Conservation (phyloP, 2,113 vertebrate species). For the Thomomys bottae region DNA sequence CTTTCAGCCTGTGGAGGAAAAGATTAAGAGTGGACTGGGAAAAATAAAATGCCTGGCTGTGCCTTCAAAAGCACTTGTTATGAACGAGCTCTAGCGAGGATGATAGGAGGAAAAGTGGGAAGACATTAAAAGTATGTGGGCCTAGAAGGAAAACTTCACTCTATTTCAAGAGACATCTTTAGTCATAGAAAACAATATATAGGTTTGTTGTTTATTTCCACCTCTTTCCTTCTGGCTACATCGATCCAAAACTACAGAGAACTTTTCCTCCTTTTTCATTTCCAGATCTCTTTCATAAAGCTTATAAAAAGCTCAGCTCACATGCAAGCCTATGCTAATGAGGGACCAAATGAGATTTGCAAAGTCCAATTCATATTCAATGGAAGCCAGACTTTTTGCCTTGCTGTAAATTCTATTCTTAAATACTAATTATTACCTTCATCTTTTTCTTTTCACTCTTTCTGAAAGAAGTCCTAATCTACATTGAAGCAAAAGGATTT, state of each 20-base stretch:
- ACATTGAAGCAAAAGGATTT: background rate
- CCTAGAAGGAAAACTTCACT: background rate
- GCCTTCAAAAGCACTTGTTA: slow-evolving; percentile 24
- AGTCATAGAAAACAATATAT: background rate
- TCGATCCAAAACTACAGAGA: background rate
- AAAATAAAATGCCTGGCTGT: slow-evolving; percentile 33
- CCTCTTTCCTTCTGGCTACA: background rate
- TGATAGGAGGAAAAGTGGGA: background rate
- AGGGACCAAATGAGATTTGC: background rate
- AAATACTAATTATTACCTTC: slow-evolving; percentile 34
- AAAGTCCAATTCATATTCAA: background rate
- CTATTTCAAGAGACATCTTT: background rate
- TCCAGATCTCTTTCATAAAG: background rate
- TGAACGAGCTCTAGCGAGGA: background rate
- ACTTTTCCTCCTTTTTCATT: background rate
- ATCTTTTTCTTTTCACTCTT: background rate
- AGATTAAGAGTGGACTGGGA: background rate
- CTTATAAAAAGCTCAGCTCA: background rate
- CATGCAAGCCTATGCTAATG: background rate
- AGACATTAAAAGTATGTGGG: background rate
- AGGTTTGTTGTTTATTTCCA: background rate
- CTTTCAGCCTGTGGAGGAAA: slow-evolving; percentile 27
- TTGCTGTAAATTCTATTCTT: slow-evolving; percentile 18
- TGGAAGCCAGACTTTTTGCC: background rate
- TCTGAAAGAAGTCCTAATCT: slow-evolving; percentile 19